Percentiles rank a stretch among this genome's conserved stretches.
These are phyloP conservation scores for Dendropsophus ebraccatus DNA, from an alignment of 2,113 vertebrate genomes.

Conservation along the genomic window DNA sequence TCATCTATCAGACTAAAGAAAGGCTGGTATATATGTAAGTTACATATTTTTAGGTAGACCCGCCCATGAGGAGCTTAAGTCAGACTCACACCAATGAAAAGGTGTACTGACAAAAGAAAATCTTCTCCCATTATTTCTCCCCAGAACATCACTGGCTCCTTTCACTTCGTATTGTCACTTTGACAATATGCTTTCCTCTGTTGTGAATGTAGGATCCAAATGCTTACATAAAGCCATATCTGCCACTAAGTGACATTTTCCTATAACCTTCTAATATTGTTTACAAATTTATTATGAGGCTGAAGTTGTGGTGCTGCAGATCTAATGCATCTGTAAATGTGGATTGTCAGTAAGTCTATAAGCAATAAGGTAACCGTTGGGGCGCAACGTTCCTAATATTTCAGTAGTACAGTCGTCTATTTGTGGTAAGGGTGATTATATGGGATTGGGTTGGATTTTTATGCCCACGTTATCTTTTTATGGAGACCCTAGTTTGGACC, in stretches of 20 bases:
- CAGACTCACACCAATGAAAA: not conserved
- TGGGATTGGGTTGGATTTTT: not conserved
- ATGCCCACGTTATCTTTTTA: not conserved
- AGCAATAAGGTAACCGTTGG: not conserved
- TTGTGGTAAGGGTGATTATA: not conserved
- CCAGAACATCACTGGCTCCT: not conserved
- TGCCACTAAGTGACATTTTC: not conserved
- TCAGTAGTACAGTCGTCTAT: not conserved
- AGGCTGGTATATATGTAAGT: not conserved
- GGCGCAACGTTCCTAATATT: not conserved
- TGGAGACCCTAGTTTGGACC: not conserved
- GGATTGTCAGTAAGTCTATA: not conserved
- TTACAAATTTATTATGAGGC: not conserved
- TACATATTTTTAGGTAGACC: not conserved
- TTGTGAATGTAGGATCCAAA: not conserved
- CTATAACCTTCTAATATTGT: not conserved
- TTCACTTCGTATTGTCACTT: not conserved
- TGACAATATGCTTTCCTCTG: not conserved
- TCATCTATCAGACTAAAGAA: not conserved
- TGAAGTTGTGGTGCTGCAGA: not conserved
- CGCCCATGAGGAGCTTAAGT: not conserved
- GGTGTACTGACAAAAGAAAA: too few species aligned
- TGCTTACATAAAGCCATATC: not conserved
- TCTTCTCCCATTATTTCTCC: not conserved
- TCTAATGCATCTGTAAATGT: not conserved